Evolutionary conservation across 2,888 invertebrate genomes (phyloP), one percentile per base, ranked within the genome.

Genomic region (Hoplodrina blanda): DNA sequence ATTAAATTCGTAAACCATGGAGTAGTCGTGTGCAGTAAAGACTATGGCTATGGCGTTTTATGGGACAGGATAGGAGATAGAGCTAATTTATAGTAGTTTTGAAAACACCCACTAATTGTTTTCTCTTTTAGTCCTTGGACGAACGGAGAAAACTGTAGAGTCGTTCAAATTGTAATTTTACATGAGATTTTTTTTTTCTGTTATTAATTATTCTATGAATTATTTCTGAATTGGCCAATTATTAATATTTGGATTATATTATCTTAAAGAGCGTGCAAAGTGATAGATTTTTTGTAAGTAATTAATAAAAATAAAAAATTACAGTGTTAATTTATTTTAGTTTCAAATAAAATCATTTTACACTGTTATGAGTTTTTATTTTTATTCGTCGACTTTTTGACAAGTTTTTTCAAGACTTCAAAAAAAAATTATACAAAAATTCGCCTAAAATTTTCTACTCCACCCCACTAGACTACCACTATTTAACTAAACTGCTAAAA

Each of bases 401-500:
- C 25, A 25, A 25, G 25, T 2, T 25, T 25, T 25, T 25, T 25
- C 25, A n/a, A n/a, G n/a, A n/a, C n/a, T n/a, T n/a, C n/a, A n/a
- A n/a, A n/a, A n/a, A n/a, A n/a, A n/a, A n/a, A n/a, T n/a, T n/a
- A n/a, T n/a, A n/a, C n/a, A n/a, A n/a, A n/a, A n/a, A n/a, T n/a
- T n/a, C n/a, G n/a, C n/a, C n/a, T n/a, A n/a, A n/a, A n/a, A n/a
- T n/a, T n/a, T n/a, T n/a, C n/a, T n/a, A n/a, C 62, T 84, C 81
- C 53, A 83, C 41, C 10, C 62, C 59, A 53, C 57, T 7, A 61
- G 17, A 54, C 33, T 64, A 78, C 74, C 66, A 87, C 82, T 85
- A 86, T 89, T 91, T 90, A 89, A 87, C 84, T 81, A 85, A 85
- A 85, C 62, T 54, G 63, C 52, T 75, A 76, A 83, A 82, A 87